Base-by-base conservation (phyloP, 2,797 vertebrate species). In the Bovichtus variegatus region DNA sequence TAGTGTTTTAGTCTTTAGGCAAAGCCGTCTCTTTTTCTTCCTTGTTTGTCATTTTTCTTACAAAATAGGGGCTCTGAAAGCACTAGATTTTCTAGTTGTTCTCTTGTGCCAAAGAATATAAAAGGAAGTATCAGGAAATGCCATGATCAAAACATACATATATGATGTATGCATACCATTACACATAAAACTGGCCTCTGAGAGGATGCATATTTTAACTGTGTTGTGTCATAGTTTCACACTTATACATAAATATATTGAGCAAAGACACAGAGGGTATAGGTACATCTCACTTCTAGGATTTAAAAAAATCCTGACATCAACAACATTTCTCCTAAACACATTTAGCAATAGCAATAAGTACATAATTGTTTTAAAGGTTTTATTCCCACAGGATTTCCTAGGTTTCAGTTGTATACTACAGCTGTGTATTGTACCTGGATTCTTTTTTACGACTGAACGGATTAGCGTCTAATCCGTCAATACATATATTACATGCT, bases 1-100 rank as follows among this genome's bases (percentile, higher is more conserved):
- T 41, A 12, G 59, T 29, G 21, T 60, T 76, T 66, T 19, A 31
- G 12, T 66, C 31, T 67, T 38, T 43, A 36, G 23, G 50, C 5
- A 29, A 74, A 61, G 64, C 38, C 7, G 13, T 59, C 5, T 34
- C n/a, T 47, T 53, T 67, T 58, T 76, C 47, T 60, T 47, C 31
- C 23, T 62, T 38, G 4, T 40, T 51, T 72, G 27, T 72, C 12
- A n/a, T 46, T 51, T n/a, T 77, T n/a, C 2, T 44, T 21, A 15
- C 13, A 41, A 19, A 38, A 68, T 1, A 49, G 43, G 5, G 49
- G 27, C 59, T 21, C 18, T 23, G 19, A 38, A 50, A 27, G 15
- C 31, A 23, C 4, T 12, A 11, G 38, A 8, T 36, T 13, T 47
- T 41, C 13, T 12, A 21, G 10, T 12, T 59, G 2, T 21, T 27